A percentile compares a stretch with the other conserved stretches of the same genome.
These are phyloP conservation scores for Tiaroga cobitis DNA, from an alignment of 2,797 vertebrate species.

Conservation along the genomic window DNA sequence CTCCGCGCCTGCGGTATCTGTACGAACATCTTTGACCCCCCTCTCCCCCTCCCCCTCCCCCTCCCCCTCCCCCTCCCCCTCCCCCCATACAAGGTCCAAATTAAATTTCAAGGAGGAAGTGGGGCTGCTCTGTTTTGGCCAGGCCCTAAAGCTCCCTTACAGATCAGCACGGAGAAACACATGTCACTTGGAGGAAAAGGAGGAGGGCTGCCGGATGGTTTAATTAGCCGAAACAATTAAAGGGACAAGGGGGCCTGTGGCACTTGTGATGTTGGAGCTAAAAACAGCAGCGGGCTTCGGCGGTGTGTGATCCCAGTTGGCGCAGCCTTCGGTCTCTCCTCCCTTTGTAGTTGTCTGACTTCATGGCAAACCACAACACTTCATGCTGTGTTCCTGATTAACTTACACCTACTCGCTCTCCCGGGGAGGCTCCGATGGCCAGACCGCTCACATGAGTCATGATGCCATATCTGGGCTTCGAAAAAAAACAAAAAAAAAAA, in stretches of 20 bases:
- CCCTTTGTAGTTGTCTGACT: conserved; percentile 74
- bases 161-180: conserved; percentile 64
- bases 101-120: conserved; percentile 71
- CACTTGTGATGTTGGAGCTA: conserved; percentile 73
- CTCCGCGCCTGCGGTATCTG: conserved; percentile 57
- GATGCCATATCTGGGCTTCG: conserved; percentile 63
- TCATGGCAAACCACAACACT: conserved; percentile 70
- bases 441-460: conserved; percentile 70
- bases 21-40: conserved; percentile 63
- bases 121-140: conserved; percentile 56
- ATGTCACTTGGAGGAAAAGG: conserved; percentile 62
- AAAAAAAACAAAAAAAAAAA: not conserved
- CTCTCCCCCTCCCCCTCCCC: conserved; percentile 42
- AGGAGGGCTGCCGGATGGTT: conserved; percentile 62
- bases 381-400: conserved; percentile 79
- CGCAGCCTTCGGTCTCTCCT: conserved; percentile 46
- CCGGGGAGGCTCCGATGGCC: conserved; percentile 68
- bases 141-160: conserved; percentile 61
- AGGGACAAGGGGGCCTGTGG: conserved; percentile 71
- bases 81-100: conserved; percentile 63
- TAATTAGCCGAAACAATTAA: conserved; percentile 78
- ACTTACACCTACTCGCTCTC: conserved; percentile 78
- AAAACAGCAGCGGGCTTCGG: conserved; percentile 71
- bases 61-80: conserved; percentile 25
- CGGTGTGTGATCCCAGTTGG: conserved; percentile 61